Evolutionary conservation across 1,140 invertebrate species (phyloP).

Genomic region (Aphaenogaster rudis): DNA sequence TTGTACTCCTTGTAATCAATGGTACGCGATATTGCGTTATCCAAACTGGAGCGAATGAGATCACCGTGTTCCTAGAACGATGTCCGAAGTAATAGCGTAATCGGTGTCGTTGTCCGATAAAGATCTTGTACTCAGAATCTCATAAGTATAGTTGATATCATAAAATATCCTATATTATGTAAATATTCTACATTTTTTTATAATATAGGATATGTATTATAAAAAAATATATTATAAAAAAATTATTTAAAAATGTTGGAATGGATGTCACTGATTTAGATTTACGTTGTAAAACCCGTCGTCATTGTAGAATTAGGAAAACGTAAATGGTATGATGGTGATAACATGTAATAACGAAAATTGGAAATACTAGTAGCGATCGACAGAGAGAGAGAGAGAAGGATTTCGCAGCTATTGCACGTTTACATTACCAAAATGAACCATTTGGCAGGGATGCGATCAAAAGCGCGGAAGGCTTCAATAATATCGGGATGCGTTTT

Average conservation of each 20-base stretch:
- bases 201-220: too few species aligned
- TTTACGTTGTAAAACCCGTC: not conserved
- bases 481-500: constrained; percentile 61
- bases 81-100: constrained; percentile 8
- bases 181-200: too few species aligned
- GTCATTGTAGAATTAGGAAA: not conserved
- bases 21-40: constrained; percentile 20
- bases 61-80: constrained; percentile 42
- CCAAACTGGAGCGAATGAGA: not conserved
- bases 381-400: not conserved
- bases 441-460: constrained; percentile 38
- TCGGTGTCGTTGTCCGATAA: not conserved
- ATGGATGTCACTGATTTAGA: not conserved
- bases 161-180: too few species aligned
- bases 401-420: constrained; percentile 19
- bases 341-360: not conserved
- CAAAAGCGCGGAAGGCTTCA: constrained; percentile 55
- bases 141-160: too few species aligned
- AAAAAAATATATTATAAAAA: too few species aligned
- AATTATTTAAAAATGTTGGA: not conserved
- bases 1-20: constrained; percentile 20
- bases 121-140: not conserved
- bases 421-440: constrained; percentile 59
- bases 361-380: constrained; percentile 4
- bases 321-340: not conserved